Evolutionary conservation across 2,888 invertebrate genomes (phyloP).

Genomic region (Invenusta paracnida): DNA sequence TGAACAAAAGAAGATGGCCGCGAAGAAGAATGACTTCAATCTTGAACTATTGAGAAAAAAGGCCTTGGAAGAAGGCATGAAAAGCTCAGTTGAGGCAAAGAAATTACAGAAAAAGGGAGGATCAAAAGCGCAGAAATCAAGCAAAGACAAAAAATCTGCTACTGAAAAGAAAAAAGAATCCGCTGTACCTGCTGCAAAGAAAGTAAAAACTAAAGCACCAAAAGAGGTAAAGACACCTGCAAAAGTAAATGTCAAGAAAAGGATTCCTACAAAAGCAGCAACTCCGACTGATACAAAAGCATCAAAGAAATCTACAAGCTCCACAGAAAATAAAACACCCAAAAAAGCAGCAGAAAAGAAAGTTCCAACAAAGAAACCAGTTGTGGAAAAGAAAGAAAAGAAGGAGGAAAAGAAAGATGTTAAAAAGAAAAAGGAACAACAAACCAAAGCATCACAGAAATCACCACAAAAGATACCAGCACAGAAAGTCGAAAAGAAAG

Average conservation of each 20-base stretch:
- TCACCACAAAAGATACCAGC: not conserved
- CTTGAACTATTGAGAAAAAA: conserved; percentile 33
- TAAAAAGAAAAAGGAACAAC: not conserved
- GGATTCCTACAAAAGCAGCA: not conserved
- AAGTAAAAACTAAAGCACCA: not conserved
- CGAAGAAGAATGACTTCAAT: conserved; percentile 39
- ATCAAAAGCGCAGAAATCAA: conserved; percentile 24
- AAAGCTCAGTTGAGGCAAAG: conserved; percentile 29
- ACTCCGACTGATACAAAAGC: too few species aligned
- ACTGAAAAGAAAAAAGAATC: conserved; percentile 9
- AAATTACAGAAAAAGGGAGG: conserved; percentile 38
- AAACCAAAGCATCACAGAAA: not conserved
- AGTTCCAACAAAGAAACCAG: not conserved
- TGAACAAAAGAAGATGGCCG: conserved; percentile 34
- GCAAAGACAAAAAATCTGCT: not conserved
- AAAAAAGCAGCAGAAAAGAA: not conserved
- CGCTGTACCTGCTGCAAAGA: not conserved
- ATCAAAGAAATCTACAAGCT: too few species aligned
- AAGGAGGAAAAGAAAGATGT: not conserved
- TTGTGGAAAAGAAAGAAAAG: not conserved
- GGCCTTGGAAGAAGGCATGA: conserved; percentile 34
- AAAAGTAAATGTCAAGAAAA: not conserved
- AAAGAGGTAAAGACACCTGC: conserved; percentile 8
- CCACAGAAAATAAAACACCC: not conserved
- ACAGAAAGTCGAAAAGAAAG: not conserved